Evolutionary conservation across 2,113 vertebrate genomes (phyloP), one percentile per base, ranked within the genome.

Genomic region (Cynoglossus semilaevis): DNA sequence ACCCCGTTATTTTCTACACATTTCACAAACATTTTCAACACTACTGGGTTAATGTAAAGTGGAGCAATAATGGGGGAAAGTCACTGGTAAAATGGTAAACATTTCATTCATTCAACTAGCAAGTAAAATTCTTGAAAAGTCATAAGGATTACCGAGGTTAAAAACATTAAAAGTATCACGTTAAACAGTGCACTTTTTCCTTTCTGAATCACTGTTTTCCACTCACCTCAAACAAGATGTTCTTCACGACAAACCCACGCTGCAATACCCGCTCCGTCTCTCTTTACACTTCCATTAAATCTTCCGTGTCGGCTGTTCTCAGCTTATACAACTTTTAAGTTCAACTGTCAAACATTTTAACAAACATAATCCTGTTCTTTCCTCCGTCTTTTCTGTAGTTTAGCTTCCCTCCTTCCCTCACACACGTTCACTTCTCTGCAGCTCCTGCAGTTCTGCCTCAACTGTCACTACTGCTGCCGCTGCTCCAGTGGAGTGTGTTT

Each of bases 171-270:
- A 29, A 29, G 22, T 29, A 29, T 29, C 2, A 29, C 22, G 3
- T 29, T 29, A 29, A 29, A 4, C 22, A 4, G 22, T 29, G 22
- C 3, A 29, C 22, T 29, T 29, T 29, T 29, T 29, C 22, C 22
- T 29, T 29, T 29, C 8, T 37, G 15, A 55, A 49, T 69, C 70
- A 18, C 58, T 48, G 70, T 63, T 58, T 18, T 62, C n/a, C 9
- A 48, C 85, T 82, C 75, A 85, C 85, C 77, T 82, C 36, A 35
- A 48, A 22, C 72, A 41, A 47, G 52, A 64, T 53, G 61, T 72
- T 74, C 52, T 55, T 15, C 18, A 29, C 58, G 1, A 13, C 37
- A 44, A 51, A 43, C 15, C 18, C 41, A 51, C 7, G 1, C 54
- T 10, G 44, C n/a, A 43, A 7, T 50, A 42, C 59, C 65, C 72